These are phyloP conservation scores for Gasterosteus aculeatus DNA, from an alignment of 2,113 vertebrate genomes.

Conservation along the genomic window DNA sequence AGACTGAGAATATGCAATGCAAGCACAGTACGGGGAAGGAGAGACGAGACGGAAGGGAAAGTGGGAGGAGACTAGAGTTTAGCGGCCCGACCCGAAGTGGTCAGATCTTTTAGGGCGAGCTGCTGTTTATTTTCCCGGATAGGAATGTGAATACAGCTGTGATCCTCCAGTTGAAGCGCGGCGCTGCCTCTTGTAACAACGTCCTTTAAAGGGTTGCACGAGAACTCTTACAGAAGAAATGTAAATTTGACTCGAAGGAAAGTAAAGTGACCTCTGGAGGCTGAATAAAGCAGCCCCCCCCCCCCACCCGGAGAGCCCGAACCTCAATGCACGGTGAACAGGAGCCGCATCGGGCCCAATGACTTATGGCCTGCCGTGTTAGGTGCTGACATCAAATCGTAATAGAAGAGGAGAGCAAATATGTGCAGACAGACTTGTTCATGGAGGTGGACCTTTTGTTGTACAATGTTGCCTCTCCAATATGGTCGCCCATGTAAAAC, in stretches of 20 bases:
- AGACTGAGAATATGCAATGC: slow-evolving; percentile 51
- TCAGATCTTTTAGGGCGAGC: slow-evolving; percentile 47
- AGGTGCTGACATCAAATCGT: too few relatives aligned
- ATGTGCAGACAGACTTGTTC: slow-evolving; percentile 8
- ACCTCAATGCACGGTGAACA: slow-evolving; percentile 52
- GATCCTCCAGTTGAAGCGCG: slow-evolving; percentile 6
- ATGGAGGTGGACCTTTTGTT: slow-evolving; percentile 2
- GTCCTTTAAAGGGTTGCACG: slow-evolving; percentile 1
- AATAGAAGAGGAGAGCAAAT: neutral
- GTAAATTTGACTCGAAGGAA: slow-evolving; percentile 3
- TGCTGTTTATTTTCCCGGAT: slow-evolving; percentile 61
- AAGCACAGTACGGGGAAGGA: slow-evolving; percentile 15
- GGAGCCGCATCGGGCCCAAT: slow-evolving; percentile 34
- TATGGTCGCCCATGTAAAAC: neutral
- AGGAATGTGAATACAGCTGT: slow-evolving; percentile 66
- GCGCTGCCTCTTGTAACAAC: neutral
- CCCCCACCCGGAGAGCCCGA: slow-evolving; percentile 37
- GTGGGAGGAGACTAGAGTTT: neutral
- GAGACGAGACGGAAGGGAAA: slow-evolving; percentile 21
- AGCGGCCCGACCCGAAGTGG: slow-evolving; percentile 20
- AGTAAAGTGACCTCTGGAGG: neutral
- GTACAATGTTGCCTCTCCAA: neutral
- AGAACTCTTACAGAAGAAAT: slow-evolving; percentile 26
- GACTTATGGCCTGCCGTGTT: slow-evolving; percentile 16
- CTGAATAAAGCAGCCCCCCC: slow-evolving; percentile 28